A percentile compares a stretch with the other conserved stretches of the same genome.
Evolutionary conservation across 2,888 invertebrate species (phyloP).

Genomic region (Abrostola tripartita): DNA sequence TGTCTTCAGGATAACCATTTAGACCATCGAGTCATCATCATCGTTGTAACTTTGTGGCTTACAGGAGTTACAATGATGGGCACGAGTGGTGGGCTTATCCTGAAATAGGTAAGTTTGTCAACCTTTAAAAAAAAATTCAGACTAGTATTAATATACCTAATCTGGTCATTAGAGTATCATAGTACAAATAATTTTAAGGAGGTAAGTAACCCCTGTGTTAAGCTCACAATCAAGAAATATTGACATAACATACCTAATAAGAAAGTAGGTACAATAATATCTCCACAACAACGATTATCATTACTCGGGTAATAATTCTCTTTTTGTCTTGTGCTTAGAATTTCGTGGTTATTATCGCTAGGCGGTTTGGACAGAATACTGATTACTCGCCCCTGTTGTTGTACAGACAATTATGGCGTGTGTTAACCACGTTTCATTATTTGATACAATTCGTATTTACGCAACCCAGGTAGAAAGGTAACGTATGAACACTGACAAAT

Average conservation of each 20-base stretch:
- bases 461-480: constrained; percentile 10
- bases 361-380: constrained; percentile 39
- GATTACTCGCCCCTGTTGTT: constrained; percentile 27
- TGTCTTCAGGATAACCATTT: too few species aligned
- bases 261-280: background rate
- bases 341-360: constrained; percentile 31
- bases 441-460: constrained; percentile 18
- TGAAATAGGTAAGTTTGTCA: too few species aligned
- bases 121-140: too few species aligned
- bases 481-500: constrained; percentile 42
- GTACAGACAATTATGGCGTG: constrained; percentile 27
- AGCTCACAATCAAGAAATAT: too few species aligned
- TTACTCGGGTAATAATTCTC: constrained; percentile 34
- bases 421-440: constrained; percentile 30
- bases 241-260: background rate
- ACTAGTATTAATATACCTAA: too few species aligned
- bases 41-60: too few species aligned
- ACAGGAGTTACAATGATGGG: too few species aligned
- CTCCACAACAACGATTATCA: constrained; percentile 9
- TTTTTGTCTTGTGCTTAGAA: constrained; percentile 35
- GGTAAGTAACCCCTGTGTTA: too few species aligned
- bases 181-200: too few species aligned
- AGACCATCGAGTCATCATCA: too few species aligned
- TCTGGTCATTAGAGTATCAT: too few species aligned
- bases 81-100: too few species aligned